Evolutionary conservation across 2,888 invertebrate species (phyloP).

Genomic region (Coronaproctus castanopsis): DNA sequence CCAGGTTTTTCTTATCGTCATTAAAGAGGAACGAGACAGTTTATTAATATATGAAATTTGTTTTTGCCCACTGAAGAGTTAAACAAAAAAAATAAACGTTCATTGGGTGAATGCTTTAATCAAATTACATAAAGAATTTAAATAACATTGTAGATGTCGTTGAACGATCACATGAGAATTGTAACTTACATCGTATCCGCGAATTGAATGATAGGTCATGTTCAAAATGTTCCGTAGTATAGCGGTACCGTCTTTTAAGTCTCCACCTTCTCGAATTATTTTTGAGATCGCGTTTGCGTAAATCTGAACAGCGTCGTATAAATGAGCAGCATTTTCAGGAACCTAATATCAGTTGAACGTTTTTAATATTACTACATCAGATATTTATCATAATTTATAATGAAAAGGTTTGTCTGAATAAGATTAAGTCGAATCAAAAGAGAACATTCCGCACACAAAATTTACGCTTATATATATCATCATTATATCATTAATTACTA

Average conservation of each 20-base stretch:
- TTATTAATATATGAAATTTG: too few relatives aligned
- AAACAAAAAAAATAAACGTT: too few relatives aligned
- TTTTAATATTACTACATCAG: not conserved
- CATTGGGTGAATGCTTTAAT: too few relatives aligned
- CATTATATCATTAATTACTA: too few relatives aligned
- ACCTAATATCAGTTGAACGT: conserved; percentile 32
- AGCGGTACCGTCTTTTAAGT: conserved; percentile 52
- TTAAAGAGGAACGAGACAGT: too few relatives aligned
- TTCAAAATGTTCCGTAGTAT: conserved; percentile 58
- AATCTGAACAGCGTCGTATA: conserved; percentile 70
- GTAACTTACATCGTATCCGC: conserved; percentile 56
- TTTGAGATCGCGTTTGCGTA: conserved; percentile 67
- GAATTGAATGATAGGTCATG: conserved; percentile 51
- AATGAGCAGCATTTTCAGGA: conserved; percentile 60
- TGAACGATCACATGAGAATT: too few relatives aligned
- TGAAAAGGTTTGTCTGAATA: not conserved
- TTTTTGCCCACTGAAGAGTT: too few relatives aligned
- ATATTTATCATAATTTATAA: not conserved
- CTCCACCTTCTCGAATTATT: conserved; percentile 41
- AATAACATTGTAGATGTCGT: too few relatives aligned
- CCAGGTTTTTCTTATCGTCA: too few relatives aligned
- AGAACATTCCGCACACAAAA: too few relatives aligned
- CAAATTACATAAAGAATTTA: too few relatives aligned
- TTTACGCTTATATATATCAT: too few relatives aligned
- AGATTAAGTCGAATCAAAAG: not conserved